These are phyloP conservation scores for Cyanoliseus patagonus DNA, from an alignment of 2,113 vertebrate genomes.

Conservation along the genomic window DNA sequence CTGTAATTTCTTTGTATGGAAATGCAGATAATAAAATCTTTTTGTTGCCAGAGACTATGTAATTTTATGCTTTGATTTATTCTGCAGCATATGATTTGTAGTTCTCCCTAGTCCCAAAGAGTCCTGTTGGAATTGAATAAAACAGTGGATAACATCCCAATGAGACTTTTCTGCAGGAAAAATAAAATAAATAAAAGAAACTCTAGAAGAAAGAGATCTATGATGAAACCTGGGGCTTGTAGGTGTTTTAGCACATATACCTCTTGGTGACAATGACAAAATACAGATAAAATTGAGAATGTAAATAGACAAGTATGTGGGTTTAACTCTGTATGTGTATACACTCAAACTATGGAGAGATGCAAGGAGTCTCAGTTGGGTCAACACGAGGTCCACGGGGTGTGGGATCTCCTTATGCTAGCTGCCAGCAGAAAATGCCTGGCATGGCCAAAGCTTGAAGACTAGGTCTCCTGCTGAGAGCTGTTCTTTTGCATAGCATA, in stretches of 20 bases:
- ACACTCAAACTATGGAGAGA: neutral
- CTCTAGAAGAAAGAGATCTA: neutral
- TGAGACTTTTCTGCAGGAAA: neutral
- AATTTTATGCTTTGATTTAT: slow-evolving; percentile 59
- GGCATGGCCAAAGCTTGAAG: neutral
- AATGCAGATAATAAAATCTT: slow-evolving; percentile 48
- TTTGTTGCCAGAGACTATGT: slow-evolving; percentile 35
- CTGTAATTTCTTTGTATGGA: slow-evolving; percentile 27
- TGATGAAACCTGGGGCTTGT: neutral
- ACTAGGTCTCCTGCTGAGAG: neutral
- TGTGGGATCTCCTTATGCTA: neutral
- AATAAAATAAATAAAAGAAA: neutral
- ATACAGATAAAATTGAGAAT: neutral
- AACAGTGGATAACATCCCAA: neutral
- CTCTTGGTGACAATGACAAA: neutral
- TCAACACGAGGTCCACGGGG: accelerated
- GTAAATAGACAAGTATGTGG: neutral
- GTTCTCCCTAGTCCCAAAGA: neutral
- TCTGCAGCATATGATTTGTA: neutral
- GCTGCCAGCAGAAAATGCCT: neutral
- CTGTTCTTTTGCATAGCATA: neutral
- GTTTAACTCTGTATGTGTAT: neutral
- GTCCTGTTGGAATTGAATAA: slow-evolving; percentile 26
- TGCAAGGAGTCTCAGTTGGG: neutral
- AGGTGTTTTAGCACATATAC: neutral